Evolutionary conservation across 2,797 vertebrate species (phyloP).

Genomic region (Enteromius argenteus): DNA sequence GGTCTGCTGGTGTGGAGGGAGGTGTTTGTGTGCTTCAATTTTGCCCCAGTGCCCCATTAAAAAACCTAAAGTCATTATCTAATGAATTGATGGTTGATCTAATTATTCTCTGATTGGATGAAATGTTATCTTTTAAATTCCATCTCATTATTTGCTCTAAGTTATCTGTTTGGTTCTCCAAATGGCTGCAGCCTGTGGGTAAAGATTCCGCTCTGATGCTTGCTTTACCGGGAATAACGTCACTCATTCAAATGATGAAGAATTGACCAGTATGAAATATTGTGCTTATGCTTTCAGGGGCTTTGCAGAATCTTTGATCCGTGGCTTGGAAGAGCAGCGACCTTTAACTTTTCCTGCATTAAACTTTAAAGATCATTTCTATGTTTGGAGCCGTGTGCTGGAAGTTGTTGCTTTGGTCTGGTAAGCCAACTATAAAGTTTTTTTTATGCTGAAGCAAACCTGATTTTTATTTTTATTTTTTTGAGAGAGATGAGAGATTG

Average conservation of each 20-base stretch:
- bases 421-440: background rate
- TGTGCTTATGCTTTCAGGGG: slow-evolving; percentile 5
- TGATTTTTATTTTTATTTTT: background rate
- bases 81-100: slow-evolving; percentile 70
- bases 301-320: slow-evolving; percentile 27
- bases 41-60: slow-evolving; percentile 36
- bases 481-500: background rate
- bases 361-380: slow-evolving; percentile 24
- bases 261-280: slow-evolving; percentile 26
- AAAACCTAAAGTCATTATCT: slow-evolving; percentile 69
- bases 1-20: slow-evolving; percentile 33
- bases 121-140: slow-evolving; percentile 59
- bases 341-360: slow-evolving; percentile 3
- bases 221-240: slow-evolving; percentile 19
- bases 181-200: slow-evolving; percentile 35
- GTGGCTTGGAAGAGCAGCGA: slow-evolving; percentile 11
- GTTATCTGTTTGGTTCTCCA: slow-evolving; percentile 42
- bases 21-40: slow-evolving; percentile 32
- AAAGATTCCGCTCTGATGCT: background rate
- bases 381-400: background rate
- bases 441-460: background rate
- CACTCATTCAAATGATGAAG: slow-evolving; percentile 7
- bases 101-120: slow-evolving; percentile 80
- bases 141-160: slow-evolving; percentile 52
- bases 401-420: background rate